Evolutionary conservation across 2,113 vertebrate species (phyloP), one percentile per base, ranked within the genome.

Genomic region (Etia nguti): DNA sequence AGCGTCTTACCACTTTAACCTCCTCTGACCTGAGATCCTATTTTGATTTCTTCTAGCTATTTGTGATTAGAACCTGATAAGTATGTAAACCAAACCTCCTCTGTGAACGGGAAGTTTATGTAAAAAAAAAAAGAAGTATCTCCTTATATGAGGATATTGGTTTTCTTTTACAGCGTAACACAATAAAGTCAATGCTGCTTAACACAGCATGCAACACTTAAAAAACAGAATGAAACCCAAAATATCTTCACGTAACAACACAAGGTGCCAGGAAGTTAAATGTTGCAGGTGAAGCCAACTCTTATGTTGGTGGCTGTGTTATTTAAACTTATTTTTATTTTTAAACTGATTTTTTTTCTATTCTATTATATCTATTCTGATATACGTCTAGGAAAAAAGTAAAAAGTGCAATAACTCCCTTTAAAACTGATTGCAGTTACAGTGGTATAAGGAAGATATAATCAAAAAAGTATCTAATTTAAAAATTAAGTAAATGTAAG

Each of bases 1-100:
- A 73, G 10, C 0, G 2, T 46, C 38, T 75, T 11, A 75, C 41
- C 41, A 75, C 41, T 48, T 48, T 75, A 75, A 70, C 2, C 1
- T 70, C 12, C 65, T 70, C 36, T 10, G 38, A 24, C 36, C n/a
- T 43, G 36, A 70, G 12, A 41, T 70, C 15, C 5, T 24, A 43
- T 43, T 70, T 43, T 70, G n/a, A 70, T 24, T 70, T 70, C 38
- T 70, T 24, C n/a, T 43, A 43, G 65, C 15, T 70, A 70, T 24
- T 70, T 24, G 36, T 70, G n/a, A 43, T 70, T 16, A 70, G 65
- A 41, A 70, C 65, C 38, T 70, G 15, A 16, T 48, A 18, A 20
- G 16, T 8, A 70, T 16, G n/a, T 70, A 70, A 43, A 70, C 65
- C 38, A 70, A 70, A 41, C 65, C 43, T 70, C n/a, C 36, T 70